Evolutionary conservation across 2,888 invertebrate species (phyloP), one percentile per base, ranked within the genome.

Genomic region (Pristionchus fissidentatus): DNA sequence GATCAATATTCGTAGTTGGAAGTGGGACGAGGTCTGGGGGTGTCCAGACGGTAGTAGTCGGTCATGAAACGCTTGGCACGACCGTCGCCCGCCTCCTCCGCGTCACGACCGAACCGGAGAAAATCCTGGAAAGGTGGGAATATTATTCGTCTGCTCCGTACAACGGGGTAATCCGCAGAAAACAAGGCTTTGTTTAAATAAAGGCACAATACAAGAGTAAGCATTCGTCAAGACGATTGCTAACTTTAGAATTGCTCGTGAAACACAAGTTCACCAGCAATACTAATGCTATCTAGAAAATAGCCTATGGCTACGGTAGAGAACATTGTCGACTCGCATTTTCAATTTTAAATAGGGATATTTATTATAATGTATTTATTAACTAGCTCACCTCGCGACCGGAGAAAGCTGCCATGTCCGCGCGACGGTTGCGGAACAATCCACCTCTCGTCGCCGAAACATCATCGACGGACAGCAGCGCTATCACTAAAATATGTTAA

Each of bases 51-150:
- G n/a, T 70, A 70, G 41, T 41, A 70, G 22, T 70, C 70, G 0
- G 70, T 70, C 26, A 70, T 41, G 41, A 70, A 70, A 3, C 70
- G 41, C 10, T 70, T 70, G 22, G 41, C 70, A 19, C 70, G 70
- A 10, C 1, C 10, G 1, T 41, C 70, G 10, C 7, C 38, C 41
- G 26, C 3, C n/a, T 70, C 22, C 4, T 70, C 38, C 5, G 62
- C 2, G 41, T 4, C 19, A 49, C 75, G 75, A 15, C 75, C 75
- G 49, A 77, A 77, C 1, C 75, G 75, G 7, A 77, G 75, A 8
- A 77, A 77, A 41, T 77, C 75, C 75, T 77, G 29, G 19, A 49
- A 49, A 49, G 19, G 49, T 49, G 13, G 49, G 49, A n/a, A n/a
- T n/a, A n/a, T n/a, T n/a, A n/a, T n/a, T n/a, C n/a, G n/a, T n/a